These are phyloP conservation scores for Haemorhous mexicanus DNA, from an alignment of 2,113 vertebrate genomes.

Conservation along the genomic window DNA sequence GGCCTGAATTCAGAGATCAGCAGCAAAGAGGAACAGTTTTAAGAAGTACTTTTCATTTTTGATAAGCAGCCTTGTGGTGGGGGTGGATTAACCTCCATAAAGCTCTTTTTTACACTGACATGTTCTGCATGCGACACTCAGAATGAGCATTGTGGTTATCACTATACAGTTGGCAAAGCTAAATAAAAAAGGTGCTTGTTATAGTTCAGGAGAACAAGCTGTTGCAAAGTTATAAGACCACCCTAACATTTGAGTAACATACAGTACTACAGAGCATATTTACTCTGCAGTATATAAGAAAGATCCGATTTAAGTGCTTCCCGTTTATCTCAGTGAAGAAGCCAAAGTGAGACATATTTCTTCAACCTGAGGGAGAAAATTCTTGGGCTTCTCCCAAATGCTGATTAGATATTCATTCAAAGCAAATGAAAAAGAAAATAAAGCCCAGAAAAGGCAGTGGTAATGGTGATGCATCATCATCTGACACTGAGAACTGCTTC, in stretches of 20 bases:
- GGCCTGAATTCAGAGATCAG: neutral
- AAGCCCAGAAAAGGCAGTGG: neutral
- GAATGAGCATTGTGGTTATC: neutral
- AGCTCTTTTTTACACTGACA: neutral
- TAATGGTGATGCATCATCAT: neutral
- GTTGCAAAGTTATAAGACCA: neutral
- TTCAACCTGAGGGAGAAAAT: neutral
- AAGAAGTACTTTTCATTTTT: neutral
- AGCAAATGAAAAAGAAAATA: neutral
- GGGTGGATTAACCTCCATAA: neutral
- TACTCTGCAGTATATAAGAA: too few species aligned
- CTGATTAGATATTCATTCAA: neutral
- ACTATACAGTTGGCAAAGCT: neutral
- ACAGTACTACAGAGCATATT: too few species aligned
- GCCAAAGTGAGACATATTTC: neutral
- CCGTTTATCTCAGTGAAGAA: neutral
- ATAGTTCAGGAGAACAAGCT: neutral
- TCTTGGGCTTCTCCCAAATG: neutral
- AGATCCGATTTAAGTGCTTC: neutral
- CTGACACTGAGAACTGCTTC: neutral
- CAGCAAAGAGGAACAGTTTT: neutral
- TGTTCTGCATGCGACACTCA: neutral
- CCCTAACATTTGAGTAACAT: neutral
- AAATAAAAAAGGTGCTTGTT: neutral
- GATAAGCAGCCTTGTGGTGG: neutral